Evolutionary conservation across 2,113 vertebrate species (phyloP).

Genomic region (Rattus rattus): DNA sequence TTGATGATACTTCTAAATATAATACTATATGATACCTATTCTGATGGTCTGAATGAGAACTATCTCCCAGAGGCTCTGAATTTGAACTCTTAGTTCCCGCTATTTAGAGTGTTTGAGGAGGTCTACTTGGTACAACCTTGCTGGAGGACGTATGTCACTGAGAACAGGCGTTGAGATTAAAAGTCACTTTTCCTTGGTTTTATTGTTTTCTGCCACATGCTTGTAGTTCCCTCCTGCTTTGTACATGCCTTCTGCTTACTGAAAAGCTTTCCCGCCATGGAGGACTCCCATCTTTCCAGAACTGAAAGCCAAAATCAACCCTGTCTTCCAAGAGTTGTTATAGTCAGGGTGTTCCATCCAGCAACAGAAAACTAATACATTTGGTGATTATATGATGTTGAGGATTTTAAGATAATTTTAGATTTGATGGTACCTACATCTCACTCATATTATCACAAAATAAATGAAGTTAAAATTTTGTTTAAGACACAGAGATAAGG

Average conservation of each 20-base stretch:
- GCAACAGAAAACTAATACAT: neutral
- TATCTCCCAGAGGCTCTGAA: neutral
- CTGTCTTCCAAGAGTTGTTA: too few species aligned
- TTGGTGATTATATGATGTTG: neutral
- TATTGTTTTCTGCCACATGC: neutral
- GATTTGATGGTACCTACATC: neutral
- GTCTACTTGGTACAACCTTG: neutral
- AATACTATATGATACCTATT: neutral
- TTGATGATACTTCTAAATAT: neutral
- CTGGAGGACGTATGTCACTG: neutral
- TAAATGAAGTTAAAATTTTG: neutral
- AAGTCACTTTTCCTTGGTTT: neutral
- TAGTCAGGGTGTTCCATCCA: neutral
- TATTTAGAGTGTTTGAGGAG: too few species aligned
- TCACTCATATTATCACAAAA: neutral
- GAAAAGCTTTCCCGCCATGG: neutral
- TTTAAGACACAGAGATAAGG: neutral
- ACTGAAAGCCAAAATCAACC: neutral
- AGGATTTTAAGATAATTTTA: neutral
- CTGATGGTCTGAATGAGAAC: neutral
- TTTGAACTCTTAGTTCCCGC: neutral
- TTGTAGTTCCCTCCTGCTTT: neutral
- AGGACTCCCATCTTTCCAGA: neutral
- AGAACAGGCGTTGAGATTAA: neutral
- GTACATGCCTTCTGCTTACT: neutral